Evolutionary conservation across 2,797 vertebrate species (phyloP), one percentile per base, ranked within the genome.

Genomic region (Dendrocincla fuliginosa): DNA sequence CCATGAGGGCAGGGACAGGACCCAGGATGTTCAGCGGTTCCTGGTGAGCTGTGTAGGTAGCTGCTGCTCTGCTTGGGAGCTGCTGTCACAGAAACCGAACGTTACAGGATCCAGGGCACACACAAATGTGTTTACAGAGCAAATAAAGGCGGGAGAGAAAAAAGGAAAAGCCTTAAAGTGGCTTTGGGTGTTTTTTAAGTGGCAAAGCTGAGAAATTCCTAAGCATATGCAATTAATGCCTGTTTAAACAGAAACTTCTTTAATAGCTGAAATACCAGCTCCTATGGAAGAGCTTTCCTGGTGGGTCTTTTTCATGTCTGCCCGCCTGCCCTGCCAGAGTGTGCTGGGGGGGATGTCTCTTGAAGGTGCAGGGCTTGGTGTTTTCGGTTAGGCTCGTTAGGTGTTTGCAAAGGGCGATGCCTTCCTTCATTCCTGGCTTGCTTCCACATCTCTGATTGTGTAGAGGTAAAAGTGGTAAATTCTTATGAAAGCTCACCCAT

Each of bases 161-260:
- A 96, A 95, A 92, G 74, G 65, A 78, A 91, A 94, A 94, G 47
- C 79, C 91, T 95, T 50, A 9, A 75, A 94, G 90, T 86, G 79
- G 73, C 79, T 95, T 87, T 81, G 67, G 87, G 42, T 81, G 61
- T n/a, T 91, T 95, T 94, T 89, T 80, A 88, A 93, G 95, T 91
- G 95, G 87, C 73, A 76, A 91, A 93, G 20, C 77, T 30, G 63
- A 92, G 67, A 91, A 93, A 92, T 92, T 92, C 79, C 76, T 73
- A 42, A 86, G 76, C 56, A 37, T 71, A 4, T 47, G 42, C 70
- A 79, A 79, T 94, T 92, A 93, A 86, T 94, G 41, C 92, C 84
- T 85, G 39, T 94, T 96, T 86, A 94, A 95, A 95, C 79, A 96
- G 79, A 90, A 95, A 96, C 85, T 95, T 89, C 70, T 93, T 86